Evolutionary conservation across 2,888 invertebrate species (phyloP).

Genomic region (Rotaria socialis): DNA sequence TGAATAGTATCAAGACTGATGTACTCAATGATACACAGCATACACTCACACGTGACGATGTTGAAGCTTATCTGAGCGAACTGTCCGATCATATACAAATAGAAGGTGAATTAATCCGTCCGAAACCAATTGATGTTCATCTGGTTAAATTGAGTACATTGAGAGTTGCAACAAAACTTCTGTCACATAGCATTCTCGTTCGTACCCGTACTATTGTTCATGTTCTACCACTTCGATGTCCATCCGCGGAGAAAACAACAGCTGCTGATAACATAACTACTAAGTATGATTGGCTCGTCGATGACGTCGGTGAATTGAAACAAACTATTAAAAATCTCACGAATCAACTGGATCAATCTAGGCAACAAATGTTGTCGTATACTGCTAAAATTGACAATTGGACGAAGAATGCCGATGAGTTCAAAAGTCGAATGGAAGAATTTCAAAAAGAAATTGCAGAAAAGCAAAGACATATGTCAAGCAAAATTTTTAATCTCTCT

Average conservation of each 20-base stretch:
- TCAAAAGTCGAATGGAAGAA: no score
- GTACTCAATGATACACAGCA: background rate
- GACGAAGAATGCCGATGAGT: no score
- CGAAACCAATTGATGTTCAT: background rate
- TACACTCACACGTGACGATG: background rate
- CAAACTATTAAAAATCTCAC: background rate
- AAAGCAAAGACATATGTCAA: no score
- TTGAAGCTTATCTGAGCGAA: background rate
- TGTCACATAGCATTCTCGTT: background rate
- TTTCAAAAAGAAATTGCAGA: no score
- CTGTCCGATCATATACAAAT: background rate
- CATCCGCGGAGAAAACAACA: background rate
- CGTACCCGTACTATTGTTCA: background rate
- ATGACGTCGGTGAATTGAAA: background rate
- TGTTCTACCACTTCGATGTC: background rate
- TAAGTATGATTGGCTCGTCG: background rate
- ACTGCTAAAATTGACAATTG: no score
- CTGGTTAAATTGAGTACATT: background rate
- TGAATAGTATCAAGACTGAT: background rate
- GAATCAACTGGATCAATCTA: no score
- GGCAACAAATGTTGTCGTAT: no score
- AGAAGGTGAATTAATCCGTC: background rate
- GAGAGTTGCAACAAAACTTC: background rate
- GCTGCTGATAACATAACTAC: background rate
- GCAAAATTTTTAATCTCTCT: no score